phyloP scores from a whole-genome alignment of 1,140 invertebrate genomes.

The Monochamus saltuarius region DNA sequence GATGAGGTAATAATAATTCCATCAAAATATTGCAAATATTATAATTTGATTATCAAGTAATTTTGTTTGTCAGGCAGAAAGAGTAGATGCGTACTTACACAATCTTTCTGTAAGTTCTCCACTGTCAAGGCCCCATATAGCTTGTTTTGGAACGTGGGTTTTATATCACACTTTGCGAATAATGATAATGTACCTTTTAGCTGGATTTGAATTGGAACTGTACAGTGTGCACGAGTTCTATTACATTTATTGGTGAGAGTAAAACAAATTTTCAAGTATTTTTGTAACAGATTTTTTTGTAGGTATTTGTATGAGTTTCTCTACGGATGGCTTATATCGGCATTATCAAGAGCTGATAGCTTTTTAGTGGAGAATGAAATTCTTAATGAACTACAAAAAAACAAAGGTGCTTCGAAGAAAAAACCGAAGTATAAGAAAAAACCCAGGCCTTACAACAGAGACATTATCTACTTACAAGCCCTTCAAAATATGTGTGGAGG shows the following conservation, averaged over 20 bases:
- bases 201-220: conserved; percentile 92
- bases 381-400: conserved; percentile 57
- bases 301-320: conserved; percentile 95
- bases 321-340: conserved; percentile 90
- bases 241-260: conserved; percentile 84
- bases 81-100: conserved; percentile 84
- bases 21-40: background rate
- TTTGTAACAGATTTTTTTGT: background rate
- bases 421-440: conserved; percentile 75
- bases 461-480: conserved; percentile 85
- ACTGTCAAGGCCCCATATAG: conserved; percentile 69
- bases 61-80: conserved; percentile 71
- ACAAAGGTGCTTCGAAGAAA: conserved; percentile 64
- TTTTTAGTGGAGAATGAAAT: conserved; percentile 78
- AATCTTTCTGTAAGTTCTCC: conserved; percentile 69
- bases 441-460: conserved; percentile 73
- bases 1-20: conserved; percentile 72
- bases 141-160: conserved; percentile 94
- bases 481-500: conserved; percentile 92
- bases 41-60: too few relatives aligned
- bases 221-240: conserved; percentile 97
- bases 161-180: conserved; percentile 92
- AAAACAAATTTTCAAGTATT: conserved; percentile 4
- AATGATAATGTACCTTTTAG: conserved; percentile 94
- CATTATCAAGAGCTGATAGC: conserved; percentile 84